These are phyloP conservation scores for Koerneria pararmatus DNA, from an alignment of 2,888 invertebrate species.

Conservation along the genomic window DNA sequence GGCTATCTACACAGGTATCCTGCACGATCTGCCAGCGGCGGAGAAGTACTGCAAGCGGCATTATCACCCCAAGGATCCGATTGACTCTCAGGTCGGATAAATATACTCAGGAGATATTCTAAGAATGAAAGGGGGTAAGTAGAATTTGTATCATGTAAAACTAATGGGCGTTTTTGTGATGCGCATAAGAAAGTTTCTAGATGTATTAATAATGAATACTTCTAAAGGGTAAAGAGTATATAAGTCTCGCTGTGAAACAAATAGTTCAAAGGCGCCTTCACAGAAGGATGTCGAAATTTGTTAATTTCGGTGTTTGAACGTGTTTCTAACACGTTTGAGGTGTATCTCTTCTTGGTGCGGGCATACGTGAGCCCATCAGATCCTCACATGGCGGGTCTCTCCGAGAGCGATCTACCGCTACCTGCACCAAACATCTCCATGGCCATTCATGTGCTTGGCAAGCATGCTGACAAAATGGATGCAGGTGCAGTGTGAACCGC, in stretches of 20 bases:
- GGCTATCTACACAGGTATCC: conserved; percentile 78
- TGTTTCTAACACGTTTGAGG: too few relatives aligned
- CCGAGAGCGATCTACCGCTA: conserved; percentile 34
- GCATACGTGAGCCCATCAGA: conserved; percentile 67
- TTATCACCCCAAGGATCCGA: conserved; percentile 44
- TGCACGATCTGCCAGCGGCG: conserved; percentile 79
- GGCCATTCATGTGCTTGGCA: conserved; percentile 76
- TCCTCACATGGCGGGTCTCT: conserved; percentile 59
- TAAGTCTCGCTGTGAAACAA: too few relatives aligned
- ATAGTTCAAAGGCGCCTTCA: too few relatives aligned
- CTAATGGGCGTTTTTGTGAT: too few relatives aligned
- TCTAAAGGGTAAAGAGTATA: too few relatives aligned
- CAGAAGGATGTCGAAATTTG: too few relatives aligned
- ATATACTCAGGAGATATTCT: too few relatives aligned
- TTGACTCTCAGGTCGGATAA: conserved; percentile 42
- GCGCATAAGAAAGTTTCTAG: too few relatives aligned
- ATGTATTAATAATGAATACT: too few relatives aligned
- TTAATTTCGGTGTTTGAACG: too few relatives aligned
- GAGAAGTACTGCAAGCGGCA: conserved; percentile 72
- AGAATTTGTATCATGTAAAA: too few relatives aligned
- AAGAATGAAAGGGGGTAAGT: too few relatives aligned
- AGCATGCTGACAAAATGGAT: conserved; percentile 79
- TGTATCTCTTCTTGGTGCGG: conserved; percentile 70
- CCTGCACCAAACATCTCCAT: conserved; percentile 73
- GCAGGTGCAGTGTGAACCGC: conserved; percentile 65